A percentile compares a stretch with the other conserved stretches of the same genome.
Conservation (phyloP, 2,888 invertebrate species). For the Erannis defoliaria region DNA sequence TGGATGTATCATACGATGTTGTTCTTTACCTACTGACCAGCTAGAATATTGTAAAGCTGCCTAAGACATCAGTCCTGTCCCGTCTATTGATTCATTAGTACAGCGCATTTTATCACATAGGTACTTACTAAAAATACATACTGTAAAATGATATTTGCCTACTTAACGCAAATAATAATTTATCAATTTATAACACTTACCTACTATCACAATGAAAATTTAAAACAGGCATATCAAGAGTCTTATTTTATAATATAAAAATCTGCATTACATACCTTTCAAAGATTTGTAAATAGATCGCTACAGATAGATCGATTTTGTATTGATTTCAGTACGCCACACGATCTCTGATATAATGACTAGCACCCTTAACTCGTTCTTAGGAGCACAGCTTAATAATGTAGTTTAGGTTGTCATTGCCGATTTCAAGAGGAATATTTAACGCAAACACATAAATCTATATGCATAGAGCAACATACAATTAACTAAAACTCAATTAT, state of each 20-base stretch:
- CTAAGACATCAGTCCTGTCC: conserved; percentile 1
- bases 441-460: conserved; percentile 45
- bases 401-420: conserved; percentile 54
- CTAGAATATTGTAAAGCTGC: conserved; percentile 17
- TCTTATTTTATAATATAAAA: conserved; percentile 28
- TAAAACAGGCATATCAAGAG: conserved; percentile 40
- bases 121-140: not conserved
- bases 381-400: conserved; percentile 40
- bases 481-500: conserved; percentile 57
- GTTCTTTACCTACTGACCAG: conserved; percentile 17
- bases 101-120: conserved; percentile 5
- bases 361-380: conserved; percentile 36
- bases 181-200: not conserved
- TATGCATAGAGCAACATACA: conserved; percentile 43
- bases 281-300: conserved; percentile 23
- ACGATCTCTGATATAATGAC: conserved; percentile 25
- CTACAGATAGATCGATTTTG: conserved; percentile 16
- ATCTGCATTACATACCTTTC: conserved; percentile 8
- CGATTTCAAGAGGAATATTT: conserved; percentile 36
- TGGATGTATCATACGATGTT: conserved; percentile 12
- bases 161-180: not conserved
- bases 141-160: not conserved
- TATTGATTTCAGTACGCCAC: conserved; percentile 17
- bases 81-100: conserved; percentile 4
- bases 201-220: conserved; percentile 6